Evolutionary conservation across 2,888 invertebrate species (phyloP).

Genomic region (Nomada fabriciana): DNA sequence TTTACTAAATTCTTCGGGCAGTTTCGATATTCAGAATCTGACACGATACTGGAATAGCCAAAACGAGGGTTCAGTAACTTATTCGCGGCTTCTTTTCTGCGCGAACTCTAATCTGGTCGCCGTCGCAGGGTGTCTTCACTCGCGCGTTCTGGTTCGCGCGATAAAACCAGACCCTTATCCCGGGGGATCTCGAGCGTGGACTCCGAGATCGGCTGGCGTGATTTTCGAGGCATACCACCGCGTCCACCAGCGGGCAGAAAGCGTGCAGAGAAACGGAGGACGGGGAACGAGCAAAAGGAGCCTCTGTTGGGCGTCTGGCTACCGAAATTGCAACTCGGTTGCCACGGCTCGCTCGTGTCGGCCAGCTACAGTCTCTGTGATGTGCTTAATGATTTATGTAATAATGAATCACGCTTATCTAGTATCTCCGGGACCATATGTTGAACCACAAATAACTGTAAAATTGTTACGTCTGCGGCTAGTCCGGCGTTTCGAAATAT

Average conservation of each 20-base stretch:
- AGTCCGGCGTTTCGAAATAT: not conserved
- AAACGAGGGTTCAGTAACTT: not conserved
- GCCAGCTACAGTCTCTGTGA: not conserved
- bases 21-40: not conserved
- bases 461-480: not conserved
- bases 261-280: conserved; percentile 24
- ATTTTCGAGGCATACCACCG: conserved; percentile 71
- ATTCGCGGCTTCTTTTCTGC: not conserved
- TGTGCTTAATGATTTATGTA: conserved; percentile 29
- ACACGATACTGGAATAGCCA: not conserved
- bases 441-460: conserved; percentile 13
- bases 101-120: conserved; percentile 36
- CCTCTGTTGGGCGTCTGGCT: conserved; percentile 40
- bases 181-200: conserved; percentile 67
- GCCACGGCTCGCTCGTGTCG: not conserved
- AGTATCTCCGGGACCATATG: not conserved
- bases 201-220: conserved; percentile 72
- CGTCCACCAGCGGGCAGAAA: conserved; percentile 50
- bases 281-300: conserved; percentile 5
- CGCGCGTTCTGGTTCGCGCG: conserved; percentile 62
- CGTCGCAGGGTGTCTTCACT: conserved; percentile 41
- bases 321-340: conserved; percentile 57
- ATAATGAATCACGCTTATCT: conserved; percentile 30
- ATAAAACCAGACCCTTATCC: conserved; percentile 74
- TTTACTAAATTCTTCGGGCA: too few species aligned